Percentiles rank a stretch among this genome's conserved stretches.
phyloP scores from a whole-genome alignment of 2,797 vertebrate genomes.

The Astyanax mexicanus region DNA sequence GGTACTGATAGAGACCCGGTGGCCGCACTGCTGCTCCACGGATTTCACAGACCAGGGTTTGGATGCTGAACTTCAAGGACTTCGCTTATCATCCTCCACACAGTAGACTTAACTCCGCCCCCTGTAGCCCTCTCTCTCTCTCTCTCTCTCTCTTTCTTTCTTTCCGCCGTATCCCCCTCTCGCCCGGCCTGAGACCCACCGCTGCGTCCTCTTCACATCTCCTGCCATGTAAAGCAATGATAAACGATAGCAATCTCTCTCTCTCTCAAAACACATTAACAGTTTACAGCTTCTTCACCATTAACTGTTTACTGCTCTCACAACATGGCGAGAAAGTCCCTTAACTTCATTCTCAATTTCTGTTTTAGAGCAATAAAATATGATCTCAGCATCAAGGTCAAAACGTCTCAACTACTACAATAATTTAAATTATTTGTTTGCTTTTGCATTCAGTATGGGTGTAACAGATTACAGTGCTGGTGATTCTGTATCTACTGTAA shows the following conservation, averaged over 20 bases:
- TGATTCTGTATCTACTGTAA: too few relatives aligned
- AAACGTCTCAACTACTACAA: not conserved
- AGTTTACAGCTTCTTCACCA: constrained; percentile 51
- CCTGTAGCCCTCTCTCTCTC: constrained; percentile 15
- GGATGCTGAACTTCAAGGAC: constrained; percentile 53
- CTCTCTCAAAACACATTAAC: constrained; percentile 51
- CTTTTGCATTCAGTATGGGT: too few relatives aligned
- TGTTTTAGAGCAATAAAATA: not conserved
- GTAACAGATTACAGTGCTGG: too few relatives aligned
- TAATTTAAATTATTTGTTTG: too few relatives aligned
- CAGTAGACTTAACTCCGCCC: constrained; percentile 32
- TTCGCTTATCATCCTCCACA: constrained; percentile 52
- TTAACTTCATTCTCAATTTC: not conserved
- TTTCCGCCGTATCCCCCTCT: constrained; percentile 16
- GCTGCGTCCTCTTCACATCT: constrained; percentile 46
- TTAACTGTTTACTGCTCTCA: not conserved
- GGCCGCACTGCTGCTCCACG: not conserved
- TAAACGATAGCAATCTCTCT: constrained; percentile 55
- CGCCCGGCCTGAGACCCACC: not conserved
- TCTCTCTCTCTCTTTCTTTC: not conserved
- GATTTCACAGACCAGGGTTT: constrained; percentile 16
- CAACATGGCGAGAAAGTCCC: not conserved
- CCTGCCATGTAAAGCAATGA: constrained; percentile 46
- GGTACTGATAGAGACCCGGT: not conserved
- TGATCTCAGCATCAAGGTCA: not conserved